Percentiles rank a stretch among this genome's conserved stretches.
Evolutionary conservation across 2,797 vertebrate genomes (phyloP).

Genomic region (Podargus strigoides): DNA sequence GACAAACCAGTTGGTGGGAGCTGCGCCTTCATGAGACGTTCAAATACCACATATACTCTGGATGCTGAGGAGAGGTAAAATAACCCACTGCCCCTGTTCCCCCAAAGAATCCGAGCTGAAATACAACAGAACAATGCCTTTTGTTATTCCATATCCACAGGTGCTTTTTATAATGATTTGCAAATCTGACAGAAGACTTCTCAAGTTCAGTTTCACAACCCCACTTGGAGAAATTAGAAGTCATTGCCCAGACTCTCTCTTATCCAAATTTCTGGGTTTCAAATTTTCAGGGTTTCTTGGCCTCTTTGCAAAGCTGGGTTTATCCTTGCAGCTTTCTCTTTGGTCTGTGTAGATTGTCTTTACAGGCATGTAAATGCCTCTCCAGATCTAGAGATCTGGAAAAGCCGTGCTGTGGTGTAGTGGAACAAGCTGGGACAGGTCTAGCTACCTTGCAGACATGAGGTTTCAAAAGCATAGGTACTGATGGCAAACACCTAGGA

Average conservation of each 20-base stretch:
- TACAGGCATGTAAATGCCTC: neutral
- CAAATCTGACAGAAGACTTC: neutral
- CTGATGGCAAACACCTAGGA: neutral
- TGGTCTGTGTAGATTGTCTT: neutral
- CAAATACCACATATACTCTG: neutral
- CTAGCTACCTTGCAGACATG: neutral
- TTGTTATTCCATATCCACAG: neutral
- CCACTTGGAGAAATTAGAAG: neutral
- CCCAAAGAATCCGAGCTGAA: neutral
- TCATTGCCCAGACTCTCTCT: neutral
- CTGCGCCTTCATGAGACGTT: neutral
- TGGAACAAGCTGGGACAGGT: neutral
- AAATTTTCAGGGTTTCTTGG: neutral
- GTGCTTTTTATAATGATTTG: neutral
- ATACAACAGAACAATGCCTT: neutral
- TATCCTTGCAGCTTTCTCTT: neutral
- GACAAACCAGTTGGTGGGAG: neutral
- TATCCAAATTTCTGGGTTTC: neutral
- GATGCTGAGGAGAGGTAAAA: neutral
- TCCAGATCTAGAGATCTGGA: neutral
- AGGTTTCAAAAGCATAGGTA: neutral
- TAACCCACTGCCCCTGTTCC: neutral
- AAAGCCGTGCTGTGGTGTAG: fast-evolving
- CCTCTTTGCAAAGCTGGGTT: neutral
- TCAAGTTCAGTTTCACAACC: neutral